Evolutionary conservation across 2,888 invertebrate species (phyloP).

Genomic region (Troilus luridus): DNA sequence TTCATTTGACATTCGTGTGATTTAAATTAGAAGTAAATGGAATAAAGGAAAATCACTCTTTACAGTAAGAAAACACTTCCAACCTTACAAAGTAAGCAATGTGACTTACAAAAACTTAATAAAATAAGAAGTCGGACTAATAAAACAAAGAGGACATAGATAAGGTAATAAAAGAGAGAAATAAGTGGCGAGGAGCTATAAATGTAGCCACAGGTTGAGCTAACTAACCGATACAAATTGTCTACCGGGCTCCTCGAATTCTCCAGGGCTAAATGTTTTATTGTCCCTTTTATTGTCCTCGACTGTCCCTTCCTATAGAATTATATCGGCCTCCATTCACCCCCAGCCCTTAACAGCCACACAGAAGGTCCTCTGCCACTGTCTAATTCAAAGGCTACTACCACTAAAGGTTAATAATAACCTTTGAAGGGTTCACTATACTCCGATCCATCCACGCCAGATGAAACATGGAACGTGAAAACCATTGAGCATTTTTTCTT

Average conservation of each 20-base stretch:
- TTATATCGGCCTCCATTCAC: constrained; percentile 18
- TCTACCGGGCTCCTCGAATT: constrained; percentile 12
- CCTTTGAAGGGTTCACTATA: neutral
- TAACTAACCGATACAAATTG: constrained; percentile 48
- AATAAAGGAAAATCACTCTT: neutral
- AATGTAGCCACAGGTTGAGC: constrained; percentile 47
- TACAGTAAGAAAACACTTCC: neutral
- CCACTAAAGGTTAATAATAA: neutral
- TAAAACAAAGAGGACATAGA: constrained; percentile 23
- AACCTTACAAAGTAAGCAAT: neutral
- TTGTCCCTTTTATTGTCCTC: constrained; percentile 49
- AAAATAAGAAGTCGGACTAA: neutral
- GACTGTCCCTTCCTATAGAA: constrained; percentile 36
- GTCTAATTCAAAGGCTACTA: neutral
- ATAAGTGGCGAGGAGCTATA: constrained; percentile 11
- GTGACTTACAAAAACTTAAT: neutral
- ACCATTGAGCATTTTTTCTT: no score
- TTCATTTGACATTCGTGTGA: no score
- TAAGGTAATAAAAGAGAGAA: constrained; percentile 1
- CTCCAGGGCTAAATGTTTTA: constrained; percentile 48
- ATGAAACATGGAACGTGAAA: no score
- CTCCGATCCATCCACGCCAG: no score
- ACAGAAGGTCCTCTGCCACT: neutral
- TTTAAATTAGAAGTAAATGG: neutral
- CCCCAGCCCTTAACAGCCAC: neutral